These are phyloP conservation scores for Lepidocyrtoides sp. DNA, from an alignment of 2,888 invertebrate genomes.

Conservation along the genomic window DNA sequence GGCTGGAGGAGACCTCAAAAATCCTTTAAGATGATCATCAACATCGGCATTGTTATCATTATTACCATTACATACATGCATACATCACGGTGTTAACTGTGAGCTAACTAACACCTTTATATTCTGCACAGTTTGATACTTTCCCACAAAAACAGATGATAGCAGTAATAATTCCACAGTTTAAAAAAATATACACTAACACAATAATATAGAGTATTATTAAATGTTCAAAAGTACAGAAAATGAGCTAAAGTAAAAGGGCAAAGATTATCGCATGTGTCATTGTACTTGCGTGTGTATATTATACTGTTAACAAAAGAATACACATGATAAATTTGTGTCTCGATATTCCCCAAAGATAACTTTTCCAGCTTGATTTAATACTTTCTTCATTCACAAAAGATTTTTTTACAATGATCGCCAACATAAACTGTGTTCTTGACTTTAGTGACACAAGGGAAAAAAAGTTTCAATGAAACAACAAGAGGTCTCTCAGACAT, in stretches of 20 bases:
- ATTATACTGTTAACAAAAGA: neutral
- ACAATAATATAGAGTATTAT: neutral
- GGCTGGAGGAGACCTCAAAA: conserved; percentile 51
- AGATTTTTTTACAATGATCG: neutral
- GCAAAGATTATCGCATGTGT: conserved; percentile 10
- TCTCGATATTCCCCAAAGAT: neutral
- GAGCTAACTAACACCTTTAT: conserved; percentile 72
- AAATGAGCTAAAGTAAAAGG: conserved; percentile 3
- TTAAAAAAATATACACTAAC: conserved; percentile 31
- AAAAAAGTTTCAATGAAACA: conserved; percentile 34
- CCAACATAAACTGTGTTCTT: conserved; percentile 19
- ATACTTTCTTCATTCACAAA: neutral
- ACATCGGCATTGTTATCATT: conserved; percentile 49
- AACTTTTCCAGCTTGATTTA: neutral
- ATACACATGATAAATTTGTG: neutral
- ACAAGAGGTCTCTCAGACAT: conserved; percentile 47
- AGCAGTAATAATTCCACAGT: conserved; percentile 24
- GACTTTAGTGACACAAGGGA: neutral
- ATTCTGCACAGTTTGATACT: conserved; percentile 71
- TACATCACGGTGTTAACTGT: conserved; percentile 57
- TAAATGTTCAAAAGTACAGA: neutral
- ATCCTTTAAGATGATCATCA: conserved; percentile 56
- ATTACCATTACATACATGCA: conserved; percentile 41
- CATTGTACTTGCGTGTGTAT: neutral
- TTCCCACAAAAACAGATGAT: conserved; percentile 58